These are phyloP conservation scores for Pseudomyrmex gracilis DNA, from an alignment of 1,140 invertebrate species.

Conservation along the genomic window DNA sequence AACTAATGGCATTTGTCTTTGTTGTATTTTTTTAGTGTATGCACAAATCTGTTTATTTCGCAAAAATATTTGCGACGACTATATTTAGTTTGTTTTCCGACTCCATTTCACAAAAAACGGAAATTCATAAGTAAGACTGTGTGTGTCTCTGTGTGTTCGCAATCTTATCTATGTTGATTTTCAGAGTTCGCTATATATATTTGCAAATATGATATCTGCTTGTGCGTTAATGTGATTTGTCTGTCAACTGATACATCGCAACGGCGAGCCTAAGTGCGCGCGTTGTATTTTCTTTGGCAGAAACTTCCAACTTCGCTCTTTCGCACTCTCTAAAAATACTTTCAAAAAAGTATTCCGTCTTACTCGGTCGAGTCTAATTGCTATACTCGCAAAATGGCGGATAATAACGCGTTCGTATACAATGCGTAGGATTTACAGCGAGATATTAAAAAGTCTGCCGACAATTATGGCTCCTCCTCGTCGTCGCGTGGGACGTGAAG, in stretches of 20 bases:
- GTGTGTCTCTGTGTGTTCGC: not conserved
- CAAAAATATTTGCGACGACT: slow-evolving; percentile 1
- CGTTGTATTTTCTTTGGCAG: slow-evolving; percentile 45
- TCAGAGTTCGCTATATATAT: not conserved
- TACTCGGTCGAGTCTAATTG: too few relatives aligned
- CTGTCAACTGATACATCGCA: slow-evolving; percentile 23
- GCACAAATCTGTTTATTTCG: not conserved
- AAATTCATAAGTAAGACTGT: too few relatives aligned
- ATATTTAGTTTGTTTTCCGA: not conserved
- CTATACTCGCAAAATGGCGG: too few relatives aligned
- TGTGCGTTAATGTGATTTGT: slow-evolving; percentile 29
- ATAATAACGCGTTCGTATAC: too few relatives aligned
- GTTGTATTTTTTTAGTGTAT: slow-evolving; percentile 11
- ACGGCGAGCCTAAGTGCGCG: not conserved
- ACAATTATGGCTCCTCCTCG: slow-evolving; percentile 30
- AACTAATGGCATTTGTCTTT: slow-evolving; percentile 11
- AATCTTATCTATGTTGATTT: slow-evolving; percentile 4
- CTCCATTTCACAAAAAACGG: not conserved
- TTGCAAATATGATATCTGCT: not conserved
- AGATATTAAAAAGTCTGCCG: slow-evolving; percentile 27
- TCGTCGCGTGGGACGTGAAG: slow-evolving; percentile 36
- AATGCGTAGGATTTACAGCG: not conserved
- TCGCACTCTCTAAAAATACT: not conserved
- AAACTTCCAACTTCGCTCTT: slow-evolving; percentile 16
- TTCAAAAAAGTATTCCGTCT: slow-evolving; percentile 19